A percentile compares a stretch with the other conserved stretches of the same genome.
These are phyloP conservation scores for Melanitta fusca DNA, from an alignment of 2,797 vertebrate genomes.

Conservation along the genomic window DNA sequence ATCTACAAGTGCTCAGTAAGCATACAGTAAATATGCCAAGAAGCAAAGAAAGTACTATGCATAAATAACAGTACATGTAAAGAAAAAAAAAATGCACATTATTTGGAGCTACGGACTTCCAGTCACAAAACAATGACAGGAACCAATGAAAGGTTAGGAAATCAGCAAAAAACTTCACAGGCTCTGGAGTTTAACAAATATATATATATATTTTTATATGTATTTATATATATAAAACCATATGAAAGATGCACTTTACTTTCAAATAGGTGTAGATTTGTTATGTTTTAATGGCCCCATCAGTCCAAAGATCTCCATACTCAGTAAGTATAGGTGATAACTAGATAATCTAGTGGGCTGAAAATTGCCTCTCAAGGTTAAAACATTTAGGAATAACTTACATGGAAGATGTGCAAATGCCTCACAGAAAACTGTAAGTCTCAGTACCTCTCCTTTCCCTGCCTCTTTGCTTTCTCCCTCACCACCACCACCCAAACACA, in stretches of 20 bases:
- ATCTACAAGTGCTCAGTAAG: constrained; percentile 28
- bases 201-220: not conserved
- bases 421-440: not conserved
- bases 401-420: not conserved
- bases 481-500: not conserved
- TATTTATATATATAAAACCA: not conserved
- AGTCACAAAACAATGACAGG: constrained; percentile 4
- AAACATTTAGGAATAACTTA: not conserved
- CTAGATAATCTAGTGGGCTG: not conserved
- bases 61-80: constrained; percentile 34
- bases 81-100: constrained; percentile 46
- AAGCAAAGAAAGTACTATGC: constrained; percentile 51
- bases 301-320: not conserved
- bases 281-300: not conserved
- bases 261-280: not conserved
- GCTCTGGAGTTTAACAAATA: not conserved
- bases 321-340: not conserved
- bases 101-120: constrained; percentile 18
- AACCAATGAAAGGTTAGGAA: not conserved
- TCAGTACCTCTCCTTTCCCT: not conserved
- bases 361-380: not conserved
- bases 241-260: not conserved
- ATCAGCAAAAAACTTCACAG: not conserved
- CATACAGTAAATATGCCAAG: constrained; percentile 38
- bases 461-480: not conserved